Base-by-base conservation (phyloP, 2,888 invertebrate genomes). In the Cheilosia soror region DNA sequence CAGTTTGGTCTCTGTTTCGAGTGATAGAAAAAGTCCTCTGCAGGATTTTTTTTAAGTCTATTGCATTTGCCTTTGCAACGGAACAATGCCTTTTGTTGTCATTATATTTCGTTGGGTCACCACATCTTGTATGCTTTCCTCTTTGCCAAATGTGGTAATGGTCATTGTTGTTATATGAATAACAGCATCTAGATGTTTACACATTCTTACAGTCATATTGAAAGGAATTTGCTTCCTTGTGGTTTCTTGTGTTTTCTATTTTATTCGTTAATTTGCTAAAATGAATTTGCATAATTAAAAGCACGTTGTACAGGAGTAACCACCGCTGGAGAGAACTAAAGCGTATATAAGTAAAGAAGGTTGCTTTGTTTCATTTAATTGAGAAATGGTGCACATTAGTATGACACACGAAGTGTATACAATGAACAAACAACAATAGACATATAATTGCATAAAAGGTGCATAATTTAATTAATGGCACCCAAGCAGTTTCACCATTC, bases 261-360 rank as follows among this genome's bases (percentile, higher is more conserved):
- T 29, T 27, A 53, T 29, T 40, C 40, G 51, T 53, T 66, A 53
- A 53, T 53, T 66, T 42, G 40, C 27, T n/a, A 37, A 51, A 55
- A 68, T 20, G 9, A 55, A 68, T 55, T 68, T 68, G 55, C 55
- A 55, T 68, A 68, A 55, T 68, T 68, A 55, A 68, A 55, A 40
- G 40, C 42, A 53, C 37, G 27, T 51, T 13, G 51, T 40, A 15
- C 13, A 27, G 40, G 27, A 15, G 42, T 11, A 27, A 51, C 27
- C 6, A 20, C 31, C 20, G 20, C 40, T 13, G 37, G 25, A 27
- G 37, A 2, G 51, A 15, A 4, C 20, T 29, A 13, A 42, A 31
- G 40, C 13, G 49, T 4, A 29, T 1, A 5, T 4, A 9, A 5
- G 31, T 15, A 29, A 3, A 27, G n/a, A 13, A 2, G 20, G 15